phyloP scores from a whole-genome alignment of 1,140 invertebrate genomes.

The Sitophilus oryzae region DNA sequence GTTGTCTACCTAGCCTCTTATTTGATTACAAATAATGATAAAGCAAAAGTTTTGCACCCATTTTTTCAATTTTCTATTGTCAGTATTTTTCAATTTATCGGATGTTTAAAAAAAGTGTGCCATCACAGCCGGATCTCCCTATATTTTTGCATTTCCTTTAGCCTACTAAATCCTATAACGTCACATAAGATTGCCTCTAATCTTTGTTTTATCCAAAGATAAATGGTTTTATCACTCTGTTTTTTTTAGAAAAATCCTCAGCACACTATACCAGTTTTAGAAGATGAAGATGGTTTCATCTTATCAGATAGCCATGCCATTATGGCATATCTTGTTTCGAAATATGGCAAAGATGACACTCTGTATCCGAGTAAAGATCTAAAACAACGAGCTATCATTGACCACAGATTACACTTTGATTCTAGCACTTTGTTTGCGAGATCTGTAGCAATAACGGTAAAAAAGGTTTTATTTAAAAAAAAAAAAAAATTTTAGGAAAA shows the following conservation, averaged over 20 bases:
- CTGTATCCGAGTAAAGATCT: constrained; percentile 50
- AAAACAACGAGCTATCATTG: constrained; percentile 48
- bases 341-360: constrained; percentile 49
- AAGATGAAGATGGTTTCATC: constrained; percentile 55
- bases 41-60: too few relatives aligned
- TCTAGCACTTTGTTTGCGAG: constrained; percentile 48
- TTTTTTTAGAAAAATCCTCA: constrained; percentile 53
- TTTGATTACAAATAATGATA: too few relatives aligned
- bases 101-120: too few relatives aligned
- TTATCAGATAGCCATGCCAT: constrained; percentile 56
- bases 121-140: too few relatives aligned
- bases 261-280: constrained; percentile 60
- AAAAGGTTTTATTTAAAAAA: not conserved
- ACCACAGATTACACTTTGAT: constrained; percentile 49
- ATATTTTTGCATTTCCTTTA: too few relatives aligned
- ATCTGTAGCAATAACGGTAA: constrained; percentile 13
- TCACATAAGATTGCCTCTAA: too few relatives aligned
- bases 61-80: too few relatives aligned
- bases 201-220: too few relatives aligned
- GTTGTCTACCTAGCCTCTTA: too few relatives aligned
- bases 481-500: not conserved
- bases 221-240: too few relatives aligned
- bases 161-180: too few relatives aligned
- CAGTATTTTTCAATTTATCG: too few relatives aligned
- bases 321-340: constrained; percentile 49